phyloP scores from a whole-genome alignment of 2,113 vertebrate genomes.

The Aptenodytes forsteri region DNA sequence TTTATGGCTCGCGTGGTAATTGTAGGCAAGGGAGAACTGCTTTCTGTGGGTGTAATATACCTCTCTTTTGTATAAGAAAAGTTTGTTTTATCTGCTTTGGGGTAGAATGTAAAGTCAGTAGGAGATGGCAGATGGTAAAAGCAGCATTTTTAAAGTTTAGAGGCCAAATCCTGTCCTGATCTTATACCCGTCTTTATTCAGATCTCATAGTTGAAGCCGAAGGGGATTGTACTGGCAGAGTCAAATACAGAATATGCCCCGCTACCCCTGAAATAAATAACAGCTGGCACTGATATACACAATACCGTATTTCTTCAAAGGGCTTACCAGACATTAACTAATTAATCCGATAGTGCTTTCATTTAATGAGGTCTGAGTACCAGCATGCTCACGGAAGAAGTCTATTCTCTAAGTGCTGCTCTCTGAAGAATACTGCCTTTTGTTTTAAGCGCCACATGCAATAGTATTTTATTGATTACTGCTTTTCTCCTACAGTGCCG shows the following conservation, averaged over 20 bases:
- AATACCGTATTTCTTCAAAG: neutral
- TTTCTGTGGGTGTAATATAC: neutral
- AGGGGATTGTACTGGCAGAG: neutral
- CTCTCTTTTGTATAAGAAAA: neutral
- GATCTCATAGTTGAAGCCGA: neutral
- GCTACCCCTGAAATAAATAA: neutral
- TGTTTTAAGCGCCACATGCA: neutral
- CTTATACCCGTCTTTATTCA: neutral
- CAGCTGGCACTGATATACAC: neutral
- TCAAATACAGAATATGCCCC: neutral
- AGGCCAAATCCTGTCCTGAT: neutral
- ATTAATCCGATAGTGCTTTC: neutral
- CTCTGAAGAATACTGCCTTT: neutral
- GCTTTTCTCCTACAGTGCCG: neutral
- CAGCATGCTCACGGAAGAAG: neutral
- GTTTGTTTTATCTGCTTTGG: neutral
- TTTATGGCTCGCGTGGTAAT: neutral
- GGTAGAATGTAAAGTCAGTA: neutral
- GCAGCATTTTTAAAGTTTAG: neutral
- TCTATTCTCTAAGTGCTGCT: neutral
- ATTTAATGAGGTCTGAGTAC: conserved; percentile 6
- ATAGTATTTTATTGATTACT: conserved; percentile 16
- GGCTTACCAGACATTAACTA: neutral
- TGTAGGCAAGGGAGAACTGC: neutral
- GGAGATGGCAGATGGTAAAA: neutral